Evolutionary conservation across 1,140 invertebrate genomes (phyloP).

Genomic region (Procambarus clarkii): DNA sequence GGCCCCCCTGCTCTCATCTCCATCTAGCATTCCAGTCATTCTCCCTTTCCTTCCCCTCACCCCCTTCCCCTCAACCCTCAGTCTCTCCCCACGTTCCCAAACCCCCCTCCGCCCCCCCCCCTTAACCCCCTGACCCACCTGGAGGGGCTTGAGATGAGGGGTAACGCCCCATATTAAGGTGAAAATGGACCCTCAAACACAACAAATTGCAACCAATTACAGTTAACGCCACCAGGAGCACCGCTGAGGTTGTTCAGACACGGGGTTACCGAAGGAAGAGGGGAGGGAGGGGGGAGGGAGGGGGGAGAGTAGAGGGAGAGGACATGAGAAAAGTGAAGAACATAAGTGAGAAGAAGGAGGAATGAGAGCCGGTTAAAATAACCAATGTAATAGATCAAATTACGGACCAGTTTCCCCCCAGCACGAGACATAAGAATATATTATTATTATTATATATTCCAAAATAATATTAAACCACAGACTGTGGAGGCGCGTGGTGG

Average conservation of each 20-base stretch:
- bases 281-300: background rate
- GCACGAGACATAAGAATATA: too few relatives aligned
- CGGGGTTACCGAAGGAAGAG: background rate
- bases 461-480: too few relatives aligned
- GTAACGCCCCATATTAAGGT: background rate
- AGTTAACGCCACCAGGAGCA: background rate
- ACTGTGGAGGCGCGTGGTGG: too few relatives aligned
- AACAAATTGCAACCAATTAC: slow-evolving; percentile 2
- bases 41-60: background rate
- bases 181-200: background rate
- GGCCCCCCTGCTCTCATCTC: background rate
- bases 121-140: background rate
- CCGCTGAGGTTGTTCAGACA: background rate
- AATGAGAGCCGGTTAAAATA: too few relatives aligned
- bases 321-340: too few relatives aligned
- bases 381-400: too few relatives aligned
- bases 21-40: too few relatives aligned
- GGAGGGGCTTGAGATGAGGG: background rate
- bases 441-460: too few relatives aligned
- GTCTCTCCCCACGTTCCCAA: background rate
- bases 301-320: background rate
- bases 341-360: too few relatives aligned
- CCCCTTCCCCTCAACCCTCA: background rate
- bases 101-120: background rate
- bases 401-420: too few relatives aligned